Base-by-base conservation (phyloP, 2,113 vertebrate genomes). In the Bufo gargarizans region DNA sequence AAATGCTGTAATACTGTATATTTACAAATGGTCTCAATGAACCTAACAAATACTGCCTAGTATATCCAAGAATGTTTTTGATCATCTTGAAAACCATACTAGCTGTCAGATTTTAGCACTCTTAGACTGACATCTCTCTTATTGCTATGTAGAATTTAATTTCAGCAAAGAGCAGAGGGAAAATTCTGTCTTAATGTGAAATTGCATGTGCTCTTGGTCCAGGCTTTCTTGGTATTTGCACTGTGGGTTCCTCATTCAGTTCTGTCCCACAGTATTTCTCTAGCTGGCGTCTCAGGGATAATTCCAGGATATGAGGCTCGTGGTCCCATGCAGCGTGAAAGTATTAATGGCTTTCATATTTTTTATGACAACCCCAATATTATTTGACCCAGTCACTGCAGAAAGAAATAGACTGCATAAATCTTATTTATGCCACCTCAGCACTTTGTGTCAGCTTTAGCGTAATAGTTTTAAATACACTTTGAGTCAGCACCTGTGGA, bases 351-450 rank as follows among this genome's bases (percentile, higher is more conserved):
- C 11, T 53, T 90, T 84, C 0, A 78, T 2, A 43, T 88, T 85
- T 55, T 50, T 90, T 55, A 3, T 16, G 58, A 89, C 55, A 83
- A 76, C n/a, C 72, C 58, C 7, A 71, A 33, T n/a, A 0, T 43
- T 53, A 22, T 61, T 84, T 88, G 82, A 89, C 86, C 85, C 71
- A 72, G 82, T 20, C 79, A n/a, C 63, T 92, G 72, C 82, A 88
- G 61, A 82, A 87, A 80, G 22, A 6, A 88, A 63, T 11, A 0
- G 85, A n/a, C 65, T 58, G 79, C 86, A 74, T 88, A 91, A 90
- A 91, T 90, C 84, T 89, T 78, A 50, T 90, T 90, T 91, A 89
- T 91, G 90, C 50, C 80, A 1, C 0, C 7, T 85, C 86, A 92
- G 88, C 90, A 81, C 59, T 89, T 89, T 71, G 86, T 79, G 77